Evolutionary conservation across 2,888 invertebrate genomes (phyloP).

Genomic region (Troides oblongomaculatus): DNA sequence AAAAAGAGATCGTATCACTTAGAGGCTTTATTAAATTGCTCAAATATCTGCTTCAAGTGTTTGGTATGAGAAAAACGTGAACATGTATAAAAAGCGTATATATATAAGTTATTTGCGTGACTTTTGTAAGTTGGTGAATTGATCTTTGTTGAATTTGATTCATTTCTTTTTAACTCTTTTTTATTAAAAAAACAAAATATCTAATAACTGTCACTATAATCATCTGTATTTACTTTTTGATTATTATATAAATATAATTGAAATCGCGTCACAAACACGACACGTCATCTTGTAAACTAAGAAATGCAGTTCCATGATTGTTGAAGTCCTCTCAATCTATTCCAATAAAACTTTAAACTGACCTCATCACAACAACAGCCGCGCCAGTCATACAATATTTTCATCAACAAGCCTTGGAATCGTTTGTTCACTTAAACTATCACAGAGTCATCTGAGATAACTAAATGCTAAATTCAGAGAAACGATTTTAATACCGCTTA

Average conservation of each 20-base stretch:
- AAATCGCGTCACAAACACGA: background rate
- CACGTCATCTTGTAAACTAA: background rate
- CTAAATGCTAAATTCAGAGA: background rate
- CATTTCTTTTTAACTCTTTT: too few relatives aligned
- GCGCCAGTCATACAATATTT: constrained; percentile 9
- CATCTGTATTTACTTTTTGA: background rate
- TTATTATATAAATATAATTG: background rate
- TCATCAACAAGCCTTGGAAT: constrained; percentile 21
- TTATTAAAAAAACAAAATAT: too few relatives aligned
- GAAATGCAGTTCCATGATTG: background rate
- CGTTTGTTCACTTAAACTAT: constrained; percentile 16
- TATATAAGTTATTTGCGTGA: background rate
- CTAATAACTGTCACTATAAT: too few relatives aligned
- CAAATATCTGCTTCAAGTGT: background rate
- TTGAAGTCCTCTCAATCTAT: constrained; percentile 3
- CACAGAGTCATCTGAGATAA: constrained; percentile 14
- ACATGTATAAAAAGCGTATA: background rate
- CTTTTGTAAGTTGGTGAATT: background rate
- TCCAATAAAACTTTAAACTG: constrained; percentile 18
- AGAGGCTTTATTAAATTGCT: constrained; percentile 5
- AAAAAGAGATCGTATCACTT: constrained; percentile 7
- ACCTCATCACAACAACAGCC: constrained; percentile 3
- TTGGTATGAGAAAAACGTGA: background rate
- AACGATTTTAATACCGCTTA: constrained; percentile 1
- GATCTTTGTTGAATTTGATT: background rate